A percentile compares a stretch with the other conserved stretches of the same genome.
phyloP scores from a whole-genome alignment of 2,888 invertebrate genomes.

The Hecatera dysodea region DNA sequence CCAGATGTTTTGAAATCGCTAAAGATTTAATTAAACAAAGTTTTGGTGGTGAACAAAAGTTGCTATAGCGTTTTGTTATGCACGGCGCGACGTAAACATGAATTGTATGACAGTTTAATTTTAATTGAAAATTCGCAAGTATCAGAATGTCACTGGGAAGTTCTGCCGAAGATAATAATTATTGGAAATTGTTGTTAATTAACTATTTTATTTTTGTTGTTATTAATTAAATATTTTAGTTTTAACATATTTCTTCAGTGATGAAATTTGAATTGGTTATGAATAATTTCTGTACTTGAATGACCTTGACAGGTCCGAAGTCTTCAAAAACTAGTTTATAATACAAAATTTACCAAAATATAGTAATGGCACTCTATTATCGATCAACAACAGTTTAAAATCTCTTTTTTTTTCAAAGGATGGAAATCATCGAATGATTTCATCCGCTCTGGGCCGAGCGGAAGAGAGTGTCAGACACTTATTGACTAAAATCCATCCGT shows the following conservation, averaged over 20 bases:
- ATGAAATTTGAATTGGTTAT: conserved; percentile 5
- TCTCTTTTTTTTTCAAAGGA: too few species aligned
- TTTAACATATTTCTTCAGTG: conserved; percentile 10
- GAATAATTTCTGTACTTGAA: conserved; percentile 11
- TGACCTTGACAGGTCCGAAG: too few species aligned
- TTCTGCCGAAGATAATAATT: conserved; percentile 35
- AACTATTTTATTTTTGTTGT: conserved; percentile 2
- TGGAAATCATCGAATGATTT: too few species aligned
- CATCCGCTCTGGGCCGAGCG: too few species aligned
- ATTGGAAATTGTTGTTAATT: conserved; percentile 35
- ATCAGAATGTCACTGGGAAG: conserved; percentile 44
- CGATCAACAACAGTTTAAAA: conserved; percentile 1
- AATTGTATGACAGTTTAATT: conserved; percentile 70
- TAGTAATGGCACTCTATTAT: too few species aligned
- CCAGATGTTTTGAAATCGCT: conserved; percentile 82
- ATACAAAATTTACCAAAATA: too few species aligned
- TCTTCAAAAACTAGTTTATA: too few species aligned
- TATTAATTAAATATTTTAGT: background rate
- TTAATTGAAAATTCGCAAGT: conserved; percentile 60
- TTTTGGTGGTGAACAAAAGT: conserved; percentile 71
- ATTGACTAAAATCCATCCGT: too few species aligned
- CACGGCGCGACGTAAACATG: conserved; percentile 65
- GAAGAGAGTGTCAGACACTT: too few species aligned
- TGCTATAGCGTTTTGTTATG: conserved; percentile 71
- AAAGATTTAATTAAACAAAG: conserved; percentile 84